Evolutionary conservation across 2,113 vertebrate genomes (phyloP), one percentile per base, ranked within the genome.

Genomic region (Rhynchomys soricoides): DNA sequence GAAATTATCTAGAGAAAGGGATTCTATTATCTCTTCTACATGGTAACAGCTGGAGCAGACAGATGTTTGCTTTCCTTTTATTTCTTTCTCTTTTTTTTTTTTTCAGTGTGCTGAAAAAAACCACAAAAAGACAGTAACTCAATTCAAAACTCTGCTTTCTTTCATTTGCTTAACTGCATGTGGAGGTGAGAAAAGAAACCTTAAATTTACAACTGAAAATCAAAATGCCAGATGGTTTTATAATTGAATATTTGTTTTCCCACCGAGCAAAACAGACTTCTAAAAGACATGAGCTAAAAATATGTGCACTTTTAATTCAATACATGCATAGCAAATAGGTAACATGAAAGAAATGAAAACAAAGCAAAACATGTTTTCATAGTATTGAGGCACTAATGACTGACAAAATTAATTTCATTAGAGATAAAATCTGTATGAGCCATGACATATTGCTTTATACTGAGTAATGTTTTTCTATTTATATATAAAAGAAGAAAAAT

Each of bases 181-280:
- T 37, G 89, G 77, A 97, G 82, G 75, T 96, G 95, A 90, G 86
- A 66, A 97, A 97, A 83, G 0, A 96, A 98, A 95, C 90, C 73
- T 97, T 96, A 98, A 97, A 97, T 96, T 98, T 98, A 97, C 83
- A 97, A 86, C 55, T 70, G 89, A 97, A 97, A 98, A 95, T 85
- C 22, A 98, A 97, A 97, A 97, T 79, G 97, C 88, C 98, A 98
- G 97, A 97, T 97, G 98, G 97, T 79, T 89, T 96, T 89, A 93
- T 97, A 98, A 98, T 97, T 98, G 95, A 66, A 92, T 97, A 95
- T 94, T 95, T 90, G 59, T 81, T 95, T 96, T 96, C 96, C 83
- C 48, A 55, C 19, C 90, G 59, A 97, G 70, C 11, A 91, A 89
- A 78, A 13, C 71, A 92, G 45, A 89, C 26, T 87, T 89, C 45